Percentiles rank a stretch among this genome's conserved stretches.
Conservation (phyloP, 2,888 invertebrate species). For the Anagyrus pseudococci region DNA sequence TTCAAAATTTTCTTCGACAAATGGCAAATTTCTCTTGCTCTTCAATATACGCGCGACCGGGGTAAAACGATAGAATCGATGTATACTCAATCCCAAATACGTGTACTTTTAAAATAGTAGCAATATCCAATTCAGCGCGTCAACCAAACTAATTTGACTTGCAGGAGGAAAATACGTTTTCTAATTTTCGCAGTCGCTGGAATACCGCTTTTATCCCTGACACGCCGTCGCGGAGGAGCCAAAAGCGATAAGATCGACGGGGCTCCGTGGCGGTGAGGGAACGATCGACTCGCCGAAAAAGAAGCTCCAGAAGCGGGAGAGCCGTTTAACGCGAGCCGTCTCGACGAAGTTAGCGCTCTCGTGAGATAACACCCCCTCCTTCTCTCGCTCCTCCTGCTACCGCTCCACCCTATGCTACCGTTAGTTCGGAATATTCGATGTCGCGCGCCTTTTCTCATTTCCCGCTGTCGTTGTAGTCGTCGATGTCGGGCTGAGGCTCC, state of each 20-base stretch:
- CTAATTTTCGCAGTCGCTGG: slow-evolving; percentile 18
- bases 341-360: slow-evolving; percentile 10
- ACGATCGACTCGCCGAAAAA: slow-evolving; percentile 7
- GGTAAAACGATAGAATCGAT: too few relatives aligned
- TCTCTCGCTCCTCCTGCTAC: neutral
- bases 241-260: slow-evolving; percentile 21
- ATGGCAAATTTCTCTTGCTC: too few relatives aligned
- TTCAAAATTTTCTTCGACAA: too few relatives aligned
- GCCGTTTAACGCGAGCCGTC: neutral
- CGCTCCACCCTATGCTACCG: too few relatives aligned
- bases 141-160: slow-evolving; percentile 18
- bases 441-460: slow-evolving; percentile 28
- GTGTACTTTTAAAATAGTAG: too few relatives aligned
- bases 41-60: too few relatives aligned
- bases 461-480: slow-evolving; percentile 16
- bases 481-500: slow-evolving; percentile 5
- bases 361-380: slow-evolving; percentile 14
- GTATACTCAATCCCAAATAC: too few relatives aligned
- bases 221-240: too few relatives aligned
- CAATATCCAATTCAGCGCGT: neutral
- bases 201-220: neutral
- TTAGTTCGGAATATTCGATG: slow-evolving; percentile 22
- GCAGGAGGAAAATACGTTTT: slow-evolving; percentile 12
- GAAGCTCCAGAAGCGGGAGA: neutral
- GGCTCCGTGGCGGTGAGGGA: neutral